phyloP scores from a whole-genome alignment of 2,797 vertebrate genomes.

The Esox lucius region DNA sequence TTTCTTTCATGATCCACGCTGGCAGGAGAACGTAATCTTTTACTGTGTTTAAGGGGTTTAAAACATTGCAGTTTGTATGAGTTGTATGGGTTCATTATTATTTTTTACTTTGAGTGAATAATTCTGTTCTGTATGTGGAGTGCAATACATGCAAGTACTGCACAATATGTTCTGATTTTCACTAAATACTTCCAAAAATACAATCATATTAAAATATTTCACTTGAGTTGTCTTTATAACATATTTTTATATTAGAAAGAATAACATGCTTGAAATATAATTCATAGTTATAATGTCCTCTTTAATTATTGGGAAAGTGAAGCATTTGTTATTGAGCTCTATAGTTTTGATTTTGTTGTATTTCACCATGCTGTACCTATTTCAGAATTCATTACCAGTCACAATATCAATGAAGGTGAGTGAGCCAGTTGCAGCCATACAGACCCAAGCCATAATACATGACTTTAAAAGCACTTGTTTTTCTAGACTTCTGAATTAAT shows the following conservation, averaged over 20 bases:
- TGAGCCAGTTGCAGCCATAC: no score
- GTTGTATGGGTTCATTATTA: background rate
- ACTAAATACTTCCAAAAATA: slow-evolving; percentile 4
- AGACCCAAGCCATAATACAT: no score
- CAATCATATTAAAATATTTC: slow-evolving; percentile 6
- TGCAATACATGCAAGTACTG: background rate
- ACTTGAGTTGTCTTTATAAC: background rate
- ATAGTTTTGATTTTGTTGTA: no score
- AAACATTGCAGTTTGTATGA: background rate
- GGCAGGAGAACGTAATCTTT: background rate
- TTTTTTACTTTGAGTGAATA: background rate
- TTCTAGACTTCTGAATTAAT: no score
- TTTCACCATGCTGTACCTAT: no score
- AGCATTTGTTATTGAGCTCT: no score
- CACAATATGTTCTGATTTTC: background rate
- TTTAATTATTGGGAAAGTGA: no score
- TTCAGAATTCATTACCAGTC: no score
- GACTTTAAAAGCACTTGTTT: no score
- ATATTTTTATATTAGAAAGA: background rate
- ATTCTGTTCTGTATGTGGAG: background rate
- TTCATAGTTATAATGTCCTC: no score
- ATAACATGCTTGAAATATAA: background rate
- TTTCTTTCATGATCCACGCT: background rate
- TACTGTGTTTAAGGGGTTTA: background rate
- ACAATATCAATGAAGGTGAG: no score